Percentiles rank a stretch among this genome's conserved stretches.
These are phyloP conservation scores for Zophobas atratus DNA, from an alignment of 1,140 invertebrate genomes.

Conservation along the genomic window DNA sequence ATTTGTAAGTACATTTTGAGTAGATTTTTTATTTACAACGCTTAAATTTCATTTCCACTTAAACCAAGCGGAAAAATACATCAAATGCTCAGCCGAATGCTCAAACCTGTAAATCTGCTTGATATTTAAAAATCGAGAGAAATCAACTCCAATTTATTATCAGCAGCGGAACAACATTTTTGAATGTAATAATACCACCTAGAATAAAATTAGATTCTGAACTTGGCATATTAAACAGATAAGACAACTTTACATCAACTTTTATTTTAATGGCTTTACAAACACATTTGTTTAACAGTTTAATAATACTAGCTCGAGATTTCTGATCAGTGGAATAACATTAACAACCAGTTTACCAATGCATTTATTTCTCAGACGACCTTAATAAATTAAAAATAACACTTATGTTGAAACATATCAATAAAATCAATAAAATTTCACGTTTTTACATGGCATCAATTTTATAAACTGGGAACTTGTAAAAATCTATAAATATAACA, in stretches of 20 bases:
- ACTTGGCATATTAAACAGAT: neutral
- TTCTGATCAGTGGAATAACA: conserved; percentile 21
- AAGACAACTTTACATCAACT: conserved; percentile 21
- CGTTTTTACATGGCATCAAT: conserved; percentile 16
- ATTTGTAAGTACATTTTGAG: too few species aligned
- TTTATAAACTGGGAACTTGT: neutral
- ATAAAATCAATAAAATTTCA: conserved; percentile 20
- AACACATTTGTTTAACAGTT: conserved; percentile 23
- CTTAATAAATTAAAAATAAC: conserved; percentile 43
- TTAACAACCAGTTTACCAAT: conserved; percentile 39
- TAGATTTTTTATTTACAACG: too few species aligned
- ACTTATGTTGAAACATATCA: conserved; percentile 36
- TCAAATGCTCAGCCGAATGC: too few species aligned
- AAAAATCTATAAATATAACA: neutral
- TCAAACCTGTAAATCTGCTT: too few species aligned
- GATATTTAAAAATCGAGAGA: too few species aligned
- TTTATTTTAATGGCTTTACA: conserved; percentile 18
- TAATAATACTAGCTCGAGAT: conserved; percentile 25
- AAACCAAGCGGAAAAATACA: too few species aligned
- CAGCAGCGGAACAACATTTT: too few species aligned
- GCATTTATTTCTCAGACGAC: conserved; percentile 40
- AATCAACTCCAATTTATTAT: too few species aligned
- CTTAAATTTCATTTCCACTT: too few species aligned
- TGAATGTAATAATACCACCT: too few species aligned
- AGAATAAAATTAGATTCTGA: too few species aligned